These are phyloP conservation scores for Alethe castanea DNA, from an alignment of 2,113 vertebrate genomes.

Conservation along the genomic window DNA sequence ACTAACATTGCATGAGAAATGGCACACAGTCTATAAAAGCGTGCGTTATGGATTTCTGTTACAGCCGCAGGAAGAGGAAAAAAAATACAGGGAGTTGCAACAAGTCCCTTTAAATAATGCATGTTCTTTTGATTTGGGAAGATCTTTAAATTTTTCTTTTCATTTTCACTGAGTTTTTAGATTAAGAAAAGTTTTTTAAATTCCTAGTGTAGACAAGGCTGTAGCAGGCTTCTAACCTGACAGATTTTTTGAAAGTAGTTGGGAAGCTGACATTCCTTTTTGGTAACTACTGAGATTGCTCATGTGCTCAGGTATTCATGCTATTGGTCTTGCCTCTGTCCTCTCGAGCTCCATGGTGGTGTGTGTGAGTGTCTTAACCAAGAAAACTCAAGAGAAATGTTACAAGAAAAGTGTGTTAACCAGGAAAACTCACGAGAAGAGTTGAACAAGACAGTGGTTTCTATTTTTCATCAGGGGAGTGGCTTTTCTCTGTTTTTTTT, in stretches of 20 bases:
- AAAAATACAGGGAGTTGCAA: not conserved
- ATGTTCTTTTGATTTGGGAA: not conserved
- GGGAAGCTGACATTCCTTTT: not conserved
- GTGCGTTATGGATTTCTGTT: not conserved
- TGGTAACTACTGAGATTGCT: not conserved
- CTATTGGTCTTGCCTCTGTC: not conserved
- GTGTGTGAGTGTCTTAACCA: not conserved
- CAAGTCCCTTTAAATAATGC: not conserved
- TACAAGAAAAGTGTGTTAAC: not conserved
- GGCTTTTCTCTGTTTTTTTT: not conserved
- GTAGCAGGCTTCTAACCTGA: not conserved
- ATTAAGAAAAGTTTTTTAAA: not conserved
- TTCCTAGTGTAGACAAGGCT: not conserved
- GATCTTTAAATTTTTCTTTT: not conserved
- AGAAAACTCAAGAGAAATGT: not conserved
- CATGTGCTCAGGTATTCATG: not conserved
- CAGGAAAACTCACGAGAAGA: not conserved
- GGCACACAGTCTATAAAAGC: fast-evolving
- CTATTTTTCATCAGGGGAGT: not conserved
- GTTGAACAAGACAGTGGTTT: not conserved
- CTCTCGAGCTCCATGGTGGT: not conserved
- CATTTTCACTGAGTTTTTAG: not conserved
- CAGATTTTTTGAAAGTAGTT: not conserved
- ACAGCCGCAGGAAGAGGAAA: not conserved
- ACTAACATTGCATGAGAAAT: not conserved